phyloP scores from a whole-genome alignment of 2,797 vertebrate genomes.

The Galagoides demidoff region DNA sequence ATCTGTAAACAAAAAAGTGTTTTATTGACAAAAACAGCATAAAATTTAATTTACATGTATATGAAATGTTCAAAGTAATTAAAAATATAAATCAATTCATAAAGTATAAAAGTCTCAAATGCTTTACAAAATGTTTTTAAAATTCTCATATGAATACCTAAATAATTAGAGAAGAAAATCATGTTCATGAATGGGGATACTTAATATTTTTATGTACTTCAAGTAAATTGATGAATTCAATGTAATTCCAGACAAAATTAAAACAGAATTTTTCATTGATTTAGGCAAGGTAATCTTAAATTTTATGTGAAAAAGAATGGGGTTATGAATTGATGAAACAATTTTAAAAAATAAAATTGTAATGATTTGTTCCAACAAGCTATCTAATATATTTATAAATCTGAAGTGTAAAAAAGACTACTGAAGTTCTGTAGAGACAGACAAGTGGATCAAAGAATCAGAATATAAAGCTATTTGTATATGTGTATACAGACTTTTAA shows the following conservation, averaged over 20 bases:
- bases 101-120: not conserved
- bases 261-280: not conserved
- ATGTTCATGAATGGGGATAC: not conserved
- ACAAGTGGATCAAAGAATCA: not conserved
- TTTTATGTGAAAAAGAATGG: not conserved
- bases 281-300: not conserved
- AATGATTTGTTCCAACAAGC: not conserved
- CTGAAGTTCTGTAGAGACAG: not conserved
- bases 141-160: not conserved
- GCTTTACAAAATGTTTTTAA: not conserved
- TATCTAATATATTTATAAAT: not conserved
- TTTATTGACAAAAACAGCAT: not conserved
- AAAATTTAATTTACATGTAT: not conserved
- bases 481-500: not conserved
- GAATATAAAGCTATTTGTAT: not conserved
- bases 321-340: not conserved
- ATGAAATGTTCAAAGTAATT: not conserved
- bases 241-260: not conserved
- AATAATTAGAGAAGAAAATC: not conserved
- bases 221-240: not conserved
- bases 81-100: not conserved
- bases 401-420: not conserved
- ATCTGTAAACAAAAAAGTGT: not conserved
- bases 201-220: not conserved
- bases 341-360: not conserved